These are phyloP conservation scores for Mimas tiliae DNA, from an alignment of 2,888 invertebrate species.

Conservation along the genomic window DNA sequence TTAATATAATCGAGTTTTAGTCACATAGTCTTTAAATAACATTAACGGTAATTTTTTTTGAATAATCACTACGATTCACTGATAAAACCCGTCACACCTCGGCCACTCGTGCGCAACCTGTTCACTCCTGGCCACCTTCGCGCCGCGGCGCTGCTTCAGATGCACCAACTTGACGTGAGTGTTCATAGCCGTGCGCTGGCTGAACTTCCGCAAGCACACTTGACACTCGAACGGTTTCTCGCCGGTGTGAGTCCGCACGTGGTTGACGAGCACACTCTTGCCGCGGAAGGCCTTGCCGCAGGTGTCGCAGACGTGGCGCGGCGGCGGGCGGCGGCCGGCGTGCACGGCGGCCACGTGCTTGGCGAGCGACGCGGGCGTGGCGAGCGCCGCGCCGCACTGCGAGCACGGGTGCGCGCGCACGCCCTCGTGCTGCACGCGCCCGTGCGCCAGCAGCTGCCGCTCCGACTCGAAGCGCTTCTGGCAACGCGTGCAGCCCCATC, in stretches of 20 bases:
- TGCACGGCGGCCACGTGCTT: slow-evolving; percentile 66
- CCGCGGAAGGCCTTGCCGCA: slow-evolving; percentile 73
- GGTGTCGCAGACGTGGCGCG: slow-evolving; percentile 66
- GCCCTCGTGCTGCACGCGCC: slow-evolving; percentile 67
- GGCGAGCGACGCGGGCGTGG: slow-evolving; percentile 55
- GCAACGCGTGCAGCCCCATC: slow-evolving; percentile 17
- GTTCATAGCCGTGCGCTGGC: slow-evolving; percentile 68
- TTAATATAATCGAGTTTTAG: too few species aligned
- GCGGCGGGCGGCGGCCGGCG: slow-evolving; percentile 50
- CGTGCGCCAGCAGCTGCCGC: background rate
- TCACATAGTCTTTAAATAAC: too few species aligned
- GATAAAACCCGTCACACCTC: too few species aligned
- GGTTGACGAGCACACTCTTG: slow-evolving; percentile 58
- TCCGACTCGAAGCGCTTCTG: slow-evolving; percentile 18
- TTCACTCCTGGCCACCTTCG: background rate
- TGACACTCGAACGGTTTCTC: slow-evolving; percentile 29
- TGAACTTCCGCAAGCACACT: slow-evolving; percentile 29
- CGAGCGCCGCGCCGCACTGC: slow-evolving; percentile 73
- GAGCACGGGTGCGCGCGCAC: slow-evolving; percentile 62
- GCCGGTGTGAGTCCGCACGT: slow-evolving; percentile 30
- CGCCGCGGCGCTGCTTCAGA: slow-evolving; percentile 36
- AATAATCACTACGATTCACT: too few species aligned
- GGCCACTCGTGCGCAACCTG: too few species aligned
- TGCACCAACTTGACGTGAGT: slow-evolving; percentile 74
- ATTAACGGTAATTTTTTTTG: too few species aligned